Evolutionary conservation across 2,888 invertebrate genomes (phyloP).

Genomic region (Drosophila cyrtoloma): DNA sequence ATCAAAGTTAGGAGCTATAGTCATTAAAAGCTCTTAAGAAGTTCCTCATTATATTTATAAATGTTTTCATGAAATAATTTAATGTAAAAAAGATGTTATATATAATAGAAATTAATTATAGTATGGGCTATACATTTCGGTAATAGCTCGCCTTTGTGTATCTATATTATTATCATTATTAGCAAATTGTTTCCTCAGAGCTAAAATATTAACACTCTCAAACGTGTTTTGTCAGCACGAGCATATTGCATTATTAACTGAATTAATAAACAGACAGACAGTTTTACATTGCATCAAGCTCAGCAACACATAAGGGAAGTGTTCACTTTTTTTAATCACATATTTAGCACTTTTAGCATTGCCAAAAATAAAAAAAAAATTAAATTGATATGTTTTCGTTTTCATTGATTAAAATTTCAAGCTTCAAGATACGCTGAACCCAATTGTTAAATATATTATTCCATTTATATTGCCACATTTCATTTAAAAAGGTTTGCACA

Average conservation of each 20-base stretch:
- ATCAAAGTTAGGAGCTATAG: background rate
- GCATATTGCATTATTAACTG: background rate
- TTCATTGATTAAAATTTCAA: background rate
- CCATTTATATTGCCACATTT: background rate
- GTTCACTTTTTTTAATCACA: background rate
- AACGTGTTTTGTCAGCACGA: conserved; percentile 7
- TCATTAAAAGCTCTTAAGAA: background rate
- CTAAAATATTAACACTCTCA: conserved; percentile 10
- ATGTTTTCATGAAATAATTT: background rate
- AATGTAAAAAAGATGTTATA: background rate
- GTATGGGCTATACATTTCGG: background rate
- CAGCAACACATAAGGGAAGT: background rate
- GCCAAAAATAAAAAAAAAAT: background rate
- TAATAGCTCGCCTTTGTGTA: background rate
- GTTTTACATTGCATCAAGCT: background rate
- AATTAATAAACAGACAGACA: background rate
- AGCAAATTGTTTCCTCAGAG: conserved; percentile 27
- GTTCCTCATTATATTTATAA: background rate
- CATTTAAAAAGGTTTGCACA: background rate
- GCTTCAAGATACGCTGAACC: background rate
- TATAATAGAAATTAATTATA: conserved; percentile 7
- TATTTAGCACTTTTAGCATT: background rate
- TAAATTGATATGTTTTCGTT: background rate
- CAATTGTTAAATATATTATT: background rate
- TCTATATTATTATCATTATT: background rate